Conservation (phyloP, 2,888 invertebrate species). For the Noctua janthe region DNA sequence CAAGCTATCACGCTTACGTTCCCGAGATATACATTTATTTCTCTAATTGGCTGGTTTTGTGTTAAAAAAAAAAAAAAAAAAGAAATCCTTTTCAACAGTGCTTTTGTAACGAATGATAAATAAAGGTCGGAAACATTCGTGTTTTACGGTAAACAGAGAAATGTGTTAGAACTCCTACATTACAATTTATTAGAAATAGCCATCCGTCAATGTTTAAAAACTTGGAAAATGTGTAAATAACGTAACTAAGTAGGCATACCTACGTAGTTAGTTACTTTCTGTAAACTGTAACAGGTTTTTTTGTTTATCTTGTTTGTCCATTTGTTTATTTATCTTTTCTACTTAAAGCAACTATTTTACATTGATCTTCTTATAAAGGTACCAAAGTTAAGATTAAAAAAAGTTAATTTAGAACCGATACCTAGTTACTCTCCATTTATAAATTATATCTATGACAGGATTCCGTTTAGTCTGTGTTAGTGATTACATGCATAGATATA, state of each 20-base stretch:
- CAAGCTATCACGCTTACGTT: neutral
- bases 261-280: no score
- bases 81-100: neutral
- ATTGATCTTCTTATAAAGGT: no score
- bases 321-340: no score
- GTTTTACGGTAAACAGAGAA: neutral
- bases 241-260: neutral
- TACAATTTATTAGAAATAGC: neutral
- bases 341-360: no score
- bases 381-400: no score
- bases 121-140: neutral
- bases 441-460: no score
- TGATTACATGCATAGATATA: neutral
- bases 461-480: no score
- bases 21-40: conserved; percentile 11
- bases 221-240: neutral
- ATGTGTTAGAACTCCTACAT: neutral
- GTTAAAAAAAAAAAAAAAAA: conserved; percentile 23
- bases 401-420: no score
- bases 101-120: conserved; percentile 8
- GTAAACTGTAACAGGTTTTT: no score
- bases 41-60: conserved; percentile 21
- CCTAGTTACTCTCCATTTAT: no score
- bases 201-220: neutral
- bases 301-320: no score